Evolutionary conservation across 2,888 invertebrate species (phyloP), one percentile per base, ranked within the genome.

Genomic region (Serrognathus titanus): DNA sequence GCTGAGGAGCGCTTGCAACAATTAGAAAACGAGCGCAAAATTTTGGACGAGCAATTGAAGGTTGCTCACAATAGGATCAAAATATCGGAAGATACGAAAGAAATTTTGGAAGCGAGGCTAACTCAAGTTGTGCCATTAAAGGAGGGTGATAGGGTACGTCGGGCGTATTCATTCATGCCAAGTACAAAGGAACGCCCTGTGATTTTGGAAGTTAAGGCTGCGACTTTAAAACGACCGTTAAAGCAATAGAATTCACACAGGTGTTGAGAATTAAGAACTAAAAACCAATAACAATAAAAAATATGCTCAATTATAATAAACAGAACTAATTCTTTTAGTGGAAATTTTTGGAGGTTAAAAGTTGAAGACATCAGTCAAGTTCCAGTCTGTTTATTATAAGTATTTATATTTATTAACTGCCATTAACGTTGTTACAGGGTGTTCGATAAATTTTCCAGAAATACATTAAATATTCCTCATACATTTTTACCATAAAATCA

Each of bases 141-240:
- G 43, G 82, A 82, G 62, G 82, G 83, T 0, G 84, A 85, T 48
- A 76, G 84, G 66, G 83, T 88, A 1, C 79, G 88, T 48, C 80
- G 88, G 20, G 85, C 87, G 0, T 81, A 87, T 60, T 88, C 88
- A 35, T 88, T 88, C 75, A 83, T 88, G 63, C 87, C 88, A 0
- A 85, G 87, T 12, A 85, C 87, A 1, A 81, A 80, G 61, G 82
- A 83, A 64, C 73, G 79, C 46, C 80, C 80, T 2, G 71, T 78
- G n/a, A 58, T 77, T 3, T 54, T 79, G 51, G 79, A 80, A 65
- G 70, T 76, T 5, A 63, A 77, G 53, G 65, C 76, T 13, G 62
- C 75, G 1, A 77, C 77, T 9, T 66, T 78, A 51, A 68, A 72
- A 53, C 60, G 69, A 48, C 53, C 66, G 6, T 51, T 51, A 13